Conservation (phyloP, 2,888 invertebrate genomes). For the Eupithecia subfuscata region DNA sequence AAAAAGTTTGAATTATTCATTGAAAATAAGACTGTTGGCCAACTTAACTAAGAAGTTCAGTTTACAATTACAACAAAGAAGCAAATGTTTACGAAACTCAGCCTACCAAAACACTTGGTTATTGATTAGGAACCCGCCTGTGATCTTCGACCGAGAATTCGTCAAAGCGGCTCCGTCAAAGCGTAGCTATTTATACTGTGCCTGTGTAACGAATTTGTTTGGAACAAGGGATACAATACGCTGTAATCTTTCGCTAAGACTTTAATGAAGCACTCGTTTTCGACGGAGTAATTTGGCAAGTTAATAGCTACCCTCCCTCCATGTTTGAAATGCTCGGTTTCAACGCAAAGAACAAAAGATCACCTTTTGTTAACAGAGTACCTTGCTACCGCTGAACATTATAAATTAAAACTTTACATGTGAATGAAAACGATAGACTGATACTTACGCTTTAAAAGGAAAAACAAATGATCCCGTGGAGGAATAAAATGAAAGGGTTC, state of each 20-base stretch:
- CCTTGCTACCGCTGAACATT: neutral
- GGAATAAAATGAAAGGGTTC: neutral
- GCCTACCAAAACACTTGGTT: conserved; percentile 23
- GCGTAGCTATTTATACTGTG: conserved; percentile 39
- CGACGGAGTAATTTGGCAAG: conserved; percentile 51
- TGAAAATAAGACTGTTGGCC: neutral
- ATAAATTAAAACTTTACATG: conserved; percentile 1
- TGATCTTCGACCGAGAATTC: conserved; percentile 38
- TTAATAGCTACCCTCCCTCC: conserved; percentile 45
- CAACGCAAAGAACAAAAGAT: conserved; percentile 37
- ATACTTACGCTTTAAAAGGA: neutral
- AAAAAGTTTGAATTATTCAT: neutral
- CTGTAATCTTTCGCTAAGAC: conserved; percentile 52
- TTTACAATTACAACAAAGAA: conserved; percentile 8
- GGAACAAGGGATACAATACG: conserved; percentile 45
- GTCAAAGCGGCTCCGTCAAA: conserved; percentile 39
- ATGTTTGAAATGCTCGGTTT: conserved; percentile 37
- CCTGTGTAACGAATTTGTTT: conserved; percentile 34
- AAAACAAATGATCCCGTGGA: neutral
- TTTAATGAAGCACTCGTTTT: conserved; percentile 53
- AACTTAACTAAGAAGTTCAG: neutral
- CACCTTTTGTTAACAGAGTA: conserved; percentile 29
- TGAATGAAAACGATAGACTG: neutral
- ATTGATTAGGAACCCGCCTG: conserved; percentile 31
- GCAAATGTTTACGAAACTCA: conserved; percentile 21